phyloP scores from a whole-genome alignment of 2,888 invertebrate species.

The Thereva nobilitata region DNA sequence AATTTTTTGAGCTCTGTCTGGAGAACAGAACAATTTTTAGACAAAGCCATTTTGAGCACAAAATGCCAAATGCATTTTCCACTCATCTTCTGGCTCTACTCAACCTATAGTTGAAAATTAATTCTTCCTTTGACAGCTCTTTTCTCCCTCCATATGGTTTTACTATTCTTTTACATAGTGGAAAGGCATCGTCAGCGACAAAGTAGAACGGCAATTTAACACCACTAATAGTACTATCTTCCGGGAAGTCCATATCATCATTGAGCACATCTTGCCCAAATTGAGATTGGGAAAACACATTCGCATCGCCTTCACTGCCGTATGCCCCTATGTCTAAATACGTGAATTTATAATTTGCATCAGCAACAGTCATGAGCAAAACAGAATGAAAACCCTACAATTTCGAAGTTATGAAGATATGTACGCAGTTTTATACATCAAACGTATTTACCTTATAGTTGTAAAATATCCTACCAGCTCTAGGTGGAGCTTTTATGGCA shows the following conservation, averaged over 20 bases:
- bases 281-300: background rate
- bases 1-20: too few relatives aligned
- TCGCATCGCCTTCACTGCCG: background rate
- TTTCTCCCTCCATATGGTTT: conserved; percentile 41
- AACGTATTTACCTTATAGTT: too few relatives aligned
- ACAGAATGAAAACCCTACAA: background rate
- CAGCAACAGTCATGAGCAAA: background rate
- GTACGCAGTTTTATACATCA: too few relatives aligned
- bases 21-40: conserved; percentile 17
- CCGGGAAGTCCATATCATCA: background rate
- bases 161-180: conserved; percentile 41
- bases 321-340: background rate
- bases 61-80: conserved; percentile 39
- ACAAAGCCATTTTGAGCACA: conserved; percentile 18
- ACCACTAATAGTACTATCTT: conserved; percentile 3
- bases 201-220: conserved; percentile 21
- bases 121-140: conserved; percentile 16
- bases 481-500: too few relatives aligned
- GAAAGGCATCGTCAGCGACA: conserved; percentile 39
- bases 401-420: too few relatives aligned
- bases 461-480: too few relatives aligned
- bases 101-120: conserved; percentile 37
- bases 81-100: conserved; percentile 35
- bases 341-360: conserved; percentile 2
- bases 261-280: background rate